Evolutionary conservation across 2,797 vertebrate genomes (phyloP).

Genomic region (Enteromius thamalakanensis): DNA sequence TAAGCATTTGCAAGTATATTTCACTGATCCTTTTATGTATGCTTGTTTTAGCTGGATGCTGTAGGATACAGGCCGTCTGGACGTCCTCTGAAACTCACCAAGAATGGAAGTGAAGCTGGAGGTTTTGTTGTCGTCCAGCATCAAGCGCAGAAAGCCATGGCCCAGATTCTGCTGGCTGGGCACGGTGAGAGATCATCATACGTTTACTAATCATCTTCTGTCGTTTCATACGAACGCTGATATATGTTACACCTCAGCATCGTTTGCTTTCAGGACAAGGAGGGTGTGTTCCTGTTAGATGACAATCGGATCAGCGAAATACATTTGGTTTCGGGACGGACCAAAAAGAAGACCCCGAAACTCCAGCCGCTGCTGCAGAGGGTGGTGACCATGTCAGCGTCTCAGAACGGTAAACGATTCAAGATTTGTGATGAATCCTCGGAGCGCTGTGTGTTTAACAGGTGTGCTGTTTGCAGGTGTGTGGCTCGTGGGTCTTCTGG

Average conservation of each 20-base stretch:
- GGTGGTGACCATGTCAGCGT: constrained; percentile 82
- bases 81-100: neutral
- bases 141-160: constrained; percentile 93
- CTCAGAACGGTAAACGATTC: constrained; percentile 80
- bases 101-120: constrained; percentile 91
- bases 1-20: too few species aligned
- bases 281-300: constrained; percentile 90
- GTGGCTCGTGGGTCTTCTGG: constrained; percentile 88
- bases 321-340: constrained; percentile 87
- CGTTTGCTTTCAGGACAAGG: constrained; percentile 83
- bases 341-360: constrained; percentile 87
- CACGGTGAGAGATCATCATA: constrained; percentile 74
- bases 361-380: constrained; percentile 85
- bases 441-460: neutral
- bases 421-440: neutral
- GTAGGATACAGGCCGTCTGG: neutral
- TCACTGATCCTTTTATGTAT: neutral
- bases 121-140: constrained; percentile 87
- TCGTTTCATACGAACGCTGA: neutral
- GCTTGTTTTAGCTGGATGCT: neutral
- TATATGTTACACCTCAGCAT: neutral
- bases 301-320: constrained; percentile 89
- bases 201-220: neutral
- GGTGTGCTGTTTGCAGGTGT: constrained; percentile 74
- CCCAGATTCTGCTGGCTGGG: constrained; percentile 92